Evolutionary conservation across 1,140 invertebrate species (phyloP).

Genomic region (Danaus melanippus): DNA sequence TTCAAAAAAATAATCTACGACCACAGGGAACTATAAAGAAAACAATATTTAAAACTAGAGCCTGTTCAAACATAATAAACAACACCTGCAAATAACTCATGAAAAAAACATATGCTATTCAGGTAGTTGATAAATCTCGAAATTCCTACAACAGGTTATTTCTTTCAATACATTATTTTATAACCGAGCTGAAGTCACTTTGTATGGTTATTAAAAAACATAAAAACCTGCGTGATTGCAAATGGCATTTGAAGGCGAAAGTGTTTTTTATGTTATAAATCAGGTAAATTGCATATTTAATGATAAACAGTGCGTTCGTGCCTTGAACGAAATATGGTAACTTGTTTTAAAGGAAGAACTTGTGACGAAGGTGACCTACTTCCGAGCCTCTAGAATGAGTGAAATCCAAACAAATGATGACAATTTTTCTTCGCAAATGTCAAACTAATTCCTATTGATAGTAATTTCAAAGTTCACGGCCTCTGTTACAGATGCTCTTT

Average conservation of each 20-base stretch:
- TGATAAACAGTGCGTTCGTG: constrained; percentile 14
- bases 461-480: constrained; percentile 23
- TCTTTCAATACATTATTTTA: too few relatives aligned
- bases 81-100: too few relatives aligned
- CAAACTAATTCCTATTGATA: constrained; percentile 10
- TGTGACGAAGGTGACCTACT: constrained; percentile 6
- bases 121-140: too few relatives aligned
- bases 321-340: constrained; percentile 19
- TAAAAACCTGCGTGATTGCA: too few relatives aligned
- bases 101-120: too few relatives aligned
- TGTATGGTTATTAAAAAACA: too few relatives aligned
- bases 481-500: constrained; percentile 13
- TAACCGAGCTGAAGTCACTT: too few relatives aligned
- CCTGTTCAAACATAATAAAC: too few relatives aligned
- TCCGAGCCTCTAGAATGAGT: constrained; percentile 6
- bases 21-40: too few relatives aligned
- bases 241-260: constrained; percentile 13
- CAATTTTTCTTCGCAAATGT: constrained; percentile 6
- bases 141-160: too few relatives aligned
- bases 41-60: too few relatives aligned
- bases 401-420: background rate
- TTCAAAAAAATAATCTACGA: too few relatives aligned
- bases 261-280: constrained; percentile 16
- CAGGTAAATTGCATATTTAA: constrained; percentile 10
- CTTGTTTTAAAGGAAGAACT: constrained; percentile 22